A percentile compares a stretch with the other conserved stretches of the same genome.
phyloP scores from a whole-genome alignment of 2,797 vertebrate genomes.

The Takifugu rubripes region DNA sequence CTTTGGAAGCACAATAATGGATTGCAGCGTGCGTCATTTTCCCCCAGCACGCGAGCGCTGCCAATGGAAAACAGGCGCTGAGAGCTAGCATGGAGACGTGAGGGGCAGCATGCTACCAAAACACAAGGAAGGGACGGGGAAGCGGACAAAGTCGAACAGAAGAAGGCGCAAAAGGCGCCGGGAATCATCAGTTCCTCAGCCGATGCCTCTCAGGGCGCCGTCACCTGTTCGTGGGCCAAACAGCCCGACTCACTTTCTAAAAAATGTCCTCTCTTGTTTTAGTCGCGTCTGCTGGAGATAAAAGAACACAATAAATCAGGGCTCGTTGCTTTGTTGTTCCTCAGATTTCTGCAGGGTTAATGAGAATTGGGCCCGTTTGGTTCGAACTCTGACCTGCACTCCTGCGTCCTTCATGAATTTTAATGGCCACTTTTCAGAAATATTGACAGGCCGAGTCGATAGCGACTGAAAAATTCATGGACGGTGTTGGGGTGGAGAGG shows the following conservation, averaged over 20 bases:
- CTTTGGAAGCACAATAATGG: background rate
- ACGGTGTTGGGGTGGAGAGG: conserved; percentile 14
- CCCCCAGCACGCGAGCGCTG: background rate
- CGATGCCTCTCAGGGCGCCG: no score
- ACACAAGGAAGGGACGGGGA: background rate
- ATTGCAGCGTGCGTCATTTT: no score
- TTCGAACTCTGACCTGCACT: conserved; percentile 11
- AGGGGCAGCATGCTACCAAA: no score
- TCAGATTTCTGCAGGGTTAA: conserved; percentile 6
- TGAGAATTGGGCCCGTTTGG: conserved; percentile 11
- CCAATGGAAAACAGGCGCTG: background rate
- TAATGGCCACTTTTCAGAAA: conserved; percentile 33
- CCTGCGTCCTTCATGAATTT: conserved; percentile 41
- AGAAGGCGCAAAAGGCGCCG: conserved; percentile 1
- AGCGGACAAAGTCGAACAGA: background rate
- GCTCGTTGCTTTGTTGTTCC: no score
- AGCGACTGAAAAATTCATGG: conserved; percentile 44
- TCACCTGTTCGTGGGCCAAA: background rate
- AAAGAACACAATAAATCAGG: no score
- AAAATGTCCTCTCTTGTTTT: no score
- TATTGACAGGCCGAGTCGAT: conserved; percentile 48
- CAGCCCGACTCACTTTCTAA: no score
- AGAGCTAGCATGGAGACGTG: background rate
- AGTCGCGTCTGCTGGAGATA: no score
- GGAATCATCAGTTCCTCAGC: no score